Percentiles rank a stretch among this genome's conserved stretches.
These are phyloP conservation scores for Oscheius onirici DNA, from an alignment of 2,888 invertebrate genomes.

Conservation along the genomic window DNA sequence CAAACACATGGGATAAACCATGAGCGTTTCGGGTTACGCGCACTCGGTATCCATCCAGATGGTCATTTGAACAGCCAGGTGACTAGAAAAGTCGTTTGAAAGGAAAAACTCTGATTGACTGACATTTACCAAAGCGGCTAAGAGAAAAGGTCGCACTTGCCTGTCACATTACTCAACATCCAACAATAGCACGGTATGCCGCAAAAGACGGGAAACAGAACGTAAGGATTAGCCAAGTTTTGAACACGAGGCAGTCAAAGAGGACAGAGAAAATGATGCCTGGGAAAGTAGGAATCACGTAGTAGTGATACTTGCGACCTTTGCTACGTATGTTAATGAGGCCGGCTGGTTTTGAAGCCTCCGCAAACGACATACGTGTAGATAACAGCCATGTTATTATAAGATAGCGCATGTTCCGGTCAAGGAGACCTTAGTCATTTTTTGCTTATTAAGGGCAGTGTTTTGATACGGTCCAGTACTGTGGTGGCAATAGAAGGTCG, in stretches of 20 bases:
- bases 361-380: constrained; percentile 15
- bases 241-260: not conserved
- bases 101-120: too few relatives aligned
- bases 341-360: constrained; percentile 31
- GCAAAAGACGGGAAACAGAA: constrained; percentile 24
- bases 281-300: not conserved
- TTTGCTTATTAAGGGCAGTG: not conserved
- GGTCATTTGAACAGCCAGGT: constrained; percentile 27
- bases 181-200: constrained; percentile 22
- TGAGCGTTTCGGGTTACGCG: constrained; percentile 29
- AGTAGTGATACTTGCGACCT: constrained; percentile 9
- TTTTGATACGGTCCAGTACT: too few relatives aligned
- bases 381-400: constrained; percentile 31
- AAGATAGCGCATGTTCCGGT: constrained; percentile 28
- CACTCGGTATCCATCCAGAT: constrained; percentile 24
- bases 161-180: constrained; percentile 29
- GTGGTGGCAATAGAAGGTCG: not conserved
- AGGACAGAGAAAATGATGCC: not conserved
- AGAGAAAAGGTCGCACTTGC: constrained; percentile 12
- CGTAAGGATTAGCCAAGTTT: not conserved
- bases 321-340: constrained; percentile 20
- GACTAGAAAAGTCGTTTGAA: not conserved
- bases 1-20: constrained; percentile 36
- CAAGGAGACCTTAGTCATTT: not conserved
- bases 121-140: not conserved